phyloP scores from a whole-genome alignment of 64 coral and sea anemone genomes.

The Hydrozoanthus tunicans region DNA sequence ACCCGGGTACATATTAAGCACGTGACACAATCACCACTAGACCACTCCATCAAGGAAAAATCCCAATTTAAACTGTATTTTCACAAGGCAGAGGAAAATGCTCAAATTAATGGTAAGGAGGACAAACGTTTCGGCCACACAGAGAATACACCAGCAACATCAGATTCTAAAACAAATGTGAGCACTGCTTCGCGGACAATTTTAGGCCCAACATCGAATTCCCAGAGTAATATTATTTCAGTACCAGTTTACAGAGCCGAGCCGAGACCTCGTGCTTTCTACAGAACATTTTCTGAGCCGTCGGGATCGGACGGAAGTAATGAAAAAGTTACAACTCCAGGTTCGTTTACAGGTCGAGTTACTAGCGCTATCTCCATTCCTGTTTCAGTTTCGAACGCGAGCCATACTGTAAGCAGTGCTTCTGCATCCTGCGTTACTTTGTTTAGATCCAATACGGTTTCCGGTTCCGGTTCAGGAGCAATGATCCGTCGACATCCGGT shows the following conservation, averaged over 20 bases:
- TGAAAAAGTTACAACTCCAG: slow-evolving; percentile 3
- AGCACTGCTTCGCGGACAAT: slow-evolving; percentile 10
- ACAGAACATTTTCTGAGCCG: slow-evolving; percentile 49
- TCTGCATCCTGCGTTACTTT: slow-evolving; percentile 17
- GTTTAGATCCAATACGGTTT: slow-evolving; percentile 46
- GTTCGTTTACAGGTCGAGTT: slow-evolving; percentile 36
- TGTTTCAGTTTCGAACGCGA: slow-evolving; percentile 20
- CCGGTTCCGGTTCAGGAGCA: background rate
- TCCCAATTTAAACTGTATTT: slow-evolving; percentile 37
- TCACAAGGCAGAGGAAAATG: background rate
- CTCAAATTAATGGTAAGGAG: background rate
- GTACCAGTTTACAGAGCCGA: slow-evolving; percentile 26
- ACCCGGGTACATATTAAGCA: slow-evolving; percentile 41
- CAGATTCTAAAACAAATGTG: background rate
- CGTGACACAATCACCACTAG: slow-evolving; percentile 29
- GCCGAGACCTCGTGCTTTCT: slow-evolving; percentile 15
- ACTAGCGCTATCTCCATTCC: slow-evolving; percentile 36
- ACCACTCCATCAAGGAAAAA: slow-evolving; percentile 2
- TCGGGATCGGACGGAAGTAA: background rate
- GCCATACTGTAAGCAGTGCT: background rate
- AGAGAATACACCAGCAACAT: background rate
- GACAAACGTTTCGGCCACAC: background rate
- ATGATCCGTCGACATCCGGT: slow-evolving; percentile 71
- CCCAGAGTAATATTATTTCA: slow-evolving; percentile 20
- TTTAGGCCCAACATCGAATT: slow-evolving; percentile 20